phyloP scores from a whole-genome alignment of 2,113 vertebrate genomes.

The Polyodon spathula region DNA sequence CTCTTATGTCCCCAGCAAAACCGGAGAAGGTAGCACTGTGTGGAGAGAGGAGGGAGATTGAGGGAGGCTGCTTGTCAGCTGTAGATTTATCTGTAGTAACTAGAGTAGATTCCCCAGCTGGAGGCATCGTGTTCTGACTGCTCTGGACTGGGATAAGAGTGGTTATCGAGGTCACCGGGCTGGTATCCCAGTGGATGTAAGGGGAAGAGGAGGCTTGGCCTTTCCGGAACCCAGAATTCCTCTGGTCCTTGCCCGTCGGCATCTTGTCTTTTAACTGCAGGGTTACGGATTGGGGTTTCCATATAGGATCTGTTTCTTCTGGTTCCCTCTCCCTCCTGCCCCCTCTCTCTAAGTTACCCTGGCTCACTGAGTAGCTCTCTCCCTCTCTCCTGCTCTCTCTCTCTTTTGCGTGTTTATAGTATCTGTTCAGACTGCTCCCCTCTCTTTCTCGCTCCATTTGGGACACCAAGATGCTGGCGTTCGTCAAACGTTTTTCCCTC shows the following conservation, averaged over 20 bases:
- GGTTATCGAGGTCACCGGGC: constrained; percentile 51
- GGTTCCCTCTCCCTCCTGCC: constrained; percentile 14
- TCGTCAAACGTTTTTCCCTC: constrained; percentile 22
- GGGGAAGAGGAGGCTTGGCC: constrained; percentile 36
- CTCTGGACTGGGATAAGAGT: constrained; percentile 42
- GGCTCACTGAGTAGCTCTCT: constrained; percentile 35
- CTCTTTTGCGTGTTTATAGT: constrained; percentile 48
- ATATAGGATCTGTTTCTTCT: constrained; percentile 41
- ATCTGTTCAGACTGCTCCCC: constrained; percentile 40
- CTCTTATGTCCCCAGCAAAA: constrained; percentile 19
- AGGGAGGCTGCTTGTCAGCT: constrained; percentile 45
- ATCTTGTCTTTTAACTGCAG: constrained; percentile 45
- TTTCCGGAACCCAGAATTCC: constrained; percentile 46
- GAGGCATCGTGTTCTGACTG: constrained; percentile 24
- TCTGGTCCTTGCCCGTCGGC: constrained; percentile 37
- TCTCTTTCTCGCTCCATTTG: constrained; percentile 44
- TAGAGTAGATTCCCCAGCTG: constrained; percentile 18
- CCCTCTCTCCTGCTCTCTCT: constrained; percentile 30
- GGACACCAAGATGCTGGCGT: constrained; percentile 42
- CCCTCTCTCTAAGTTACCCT: constrained; percentile 10
- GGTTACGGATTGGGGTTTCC: constrained; percentile 53
- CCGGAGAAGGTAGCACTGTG: constrained; percentile 23
- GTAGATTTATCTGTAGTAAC: too few species aligned
- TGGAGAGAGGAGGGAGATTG: constrained; percentile 39
- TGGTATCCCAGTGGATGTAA: constrained; percentile 58